Evolutionary conservation across 1,140 invertebrate species (phyloP).

Genomic region (roundworm (Caenorhabditis elegans)): WBcel235 BX284605.5:11832501-11833000

Average conservation of each 20-base stretch:
- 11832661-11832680: background rate
- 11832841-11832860: too few species aligned
- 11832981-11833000: too few species aligned
- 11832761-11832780: too few species aligned
- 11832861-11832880: background rate
- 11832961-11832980: too few species aligned
- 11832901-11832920: too few species aligned
- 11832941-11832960: too few species aligned
- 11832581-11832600: background rate
- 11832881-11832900: too few species aligned
- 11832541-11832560: constrained; percentile 25
- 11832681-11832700: constrained; percentile 5
- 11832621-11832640: background rate
- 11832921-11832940: too few species aligned
- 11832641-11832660: background rate
- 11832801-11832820: too few species aligned
- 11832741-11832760: too few species aligned
- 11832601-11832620: background rate
- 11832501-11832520: background rate
- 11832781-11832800: too few species aligned
- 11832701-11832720: background rate
- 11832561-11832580: background rate
- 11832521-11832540: background rate
- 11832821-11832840: too few species aligned
- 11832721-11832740: background rate